Conservation (phyloP, 35 echinoderm and acorn worm genomes). For the Acanthaster planci region DNA sequence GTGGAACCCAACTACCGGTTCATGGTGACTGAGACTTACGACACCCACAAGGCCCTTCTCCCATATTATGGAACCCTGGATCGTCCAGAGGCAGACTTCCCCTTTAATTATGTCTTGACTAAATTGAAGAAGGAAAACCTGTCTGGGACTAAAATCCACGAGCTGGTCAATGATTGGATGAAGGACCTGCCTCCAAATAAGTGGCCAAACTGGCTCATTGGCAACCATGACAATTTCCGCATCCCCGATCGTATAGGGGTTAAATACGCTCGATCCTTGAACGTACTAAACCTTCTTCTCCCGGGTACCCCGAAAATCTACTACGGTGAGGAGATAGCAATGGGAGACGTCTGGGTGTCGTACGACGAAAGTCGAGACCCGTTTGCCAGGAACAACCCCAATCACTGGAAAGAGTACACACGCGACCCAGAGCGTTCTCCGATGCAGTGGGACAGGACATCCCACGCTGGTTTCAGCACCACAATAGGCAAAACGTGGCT, state of each 20-base stretch:
- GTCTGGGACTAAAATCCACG: slow-evolving; percentile 48
- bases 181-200: slow-evolving; percentile 34
- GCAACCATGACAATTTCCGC: slow-evolving; percentile 86
- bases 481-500: slow-evolving; percentile 72
- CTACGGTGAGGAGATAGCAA: slow-evolving; percentile 89
- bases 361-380: slow-evolving; percentile 88
- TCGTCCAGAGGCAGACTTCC: slow-evolving; percentile 79
- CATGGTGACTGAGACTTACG: slow-evolving; percentile 90
- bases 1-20: slow-evolving; percentile 68
- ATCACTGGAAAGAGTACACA: slow-evolving; percentile 87
- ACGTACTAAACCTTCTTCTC: slow-evolving; percentile 70
- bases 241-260: slow-evolving; percentile 54
- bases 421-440: slow-evolving; percentile 89
- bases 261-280: slow-evolving; percentile 57
- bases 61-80: slow-evolving; percentile 82
- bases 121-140: slow-evolving; percentile 51
- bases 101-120: slow-evolving; percentile 86
- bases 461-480: slow-evolving; percentile 72
- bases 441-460: slow-evolving; percentile 75
- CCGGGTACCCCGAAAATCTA: slow-evolving; percentile 92
- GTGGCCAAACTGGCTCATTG: slow-evolving; percentile 95
- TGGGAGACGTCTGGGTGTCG: slow-evolving; percentile 70
- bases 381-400: slow-evolving; percentile 83
- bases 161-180: slow-evolving; percentile 65
- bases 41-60: slow-evolving; percentile 49